These are phyloP conservation scores for Villa cingulata DNA, from an alignment of 2,888 invertebrate species.

Conservation along the genomic window DNA sequence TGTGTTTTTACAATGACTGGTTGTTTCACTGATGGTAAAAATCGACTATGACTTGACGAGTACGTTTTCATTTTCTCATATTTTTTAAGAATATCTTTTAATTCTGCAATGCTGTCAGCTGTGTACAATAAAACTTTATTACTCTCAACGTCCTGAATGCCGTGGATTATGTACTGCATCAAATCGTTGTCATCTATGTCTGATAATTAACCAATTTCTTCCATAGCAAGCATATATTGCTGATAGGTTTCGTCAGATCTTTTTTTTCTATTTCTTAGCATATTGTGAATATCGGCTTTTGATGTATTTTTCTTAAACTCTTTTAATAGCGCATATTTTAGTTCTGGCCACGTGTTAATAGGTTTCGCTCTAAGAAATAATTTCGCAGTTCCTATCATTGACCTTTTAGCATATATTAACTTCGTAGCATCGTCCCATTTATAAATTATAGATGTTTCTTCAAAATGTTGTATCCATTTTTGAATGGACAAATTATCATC, in stretches of 20 bases:
- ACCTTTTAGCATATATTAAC: too few relatives aligned
- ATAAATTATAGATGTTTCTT: not conserved
- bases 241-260: conserved; percentile 3
- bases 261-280: conserved; percentile 3
- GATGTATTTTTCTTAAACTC: conserved; percentile 1
- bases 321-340: too few relatives aligned
- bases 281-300: not conserved
- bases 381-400: conserved; percentile 1
- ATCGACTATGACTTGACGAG: not conserved
- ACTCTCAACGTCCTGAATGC: not conserved
- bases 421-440: not conserved
- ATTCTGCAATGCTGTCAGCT: not conserved
- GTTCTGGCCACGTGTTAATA: not conserved
- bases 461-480: conserved; percentile 1
- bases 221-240: conserved; percentile 2
- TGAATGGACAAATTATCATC: not conserved
- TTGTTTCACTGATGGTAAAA: too few relatives aligned
- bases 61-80: not conserved
- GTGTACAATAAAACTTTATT: conserved; percentile 3
- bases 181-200: not conserved
- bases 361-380: not conserved
- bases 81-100: too few relatives aligned
- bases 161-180: conserved; percentile 3
- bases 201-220: not conserved
- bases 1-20: too few relatives aligned